phyloP scores from a whole-genome alignment of 2,888 invertebrate species.

The Tyria jacobaeae region DNA sequence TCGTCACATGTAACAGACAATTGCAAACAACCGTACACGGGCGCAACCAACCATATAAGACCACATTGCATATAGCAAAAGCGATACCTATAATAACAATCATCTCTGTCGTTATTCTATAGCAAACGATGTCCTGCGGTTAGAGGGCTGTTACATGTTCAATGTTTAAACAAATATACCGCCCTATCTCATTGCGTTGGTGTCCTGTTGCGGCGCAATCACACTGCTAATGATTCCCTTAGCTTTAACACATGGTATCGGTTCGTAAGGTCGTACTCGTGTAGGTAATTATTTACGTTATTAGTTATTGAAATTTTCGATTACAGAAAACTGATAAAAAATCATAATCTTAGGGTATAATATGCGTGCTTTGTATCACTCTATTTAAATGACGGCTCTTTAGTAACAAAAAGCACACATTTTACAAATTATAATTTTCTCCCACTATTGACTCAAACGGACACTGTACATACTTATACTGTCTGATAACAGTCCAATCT shows the following conservation, averaged over 20 bases:
- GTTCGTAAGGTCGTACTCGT: neutral
- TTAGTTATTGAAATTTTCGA: too few relatives aligned
- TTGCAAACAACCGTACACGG: neutral
- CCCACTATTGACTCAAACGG: too few relatives aligned
- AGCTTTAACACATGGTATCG: constrained; percentile 5
- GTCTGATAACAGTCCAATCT: too few relatives aligned
- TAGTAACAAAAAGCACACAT: too few relatives aligned
- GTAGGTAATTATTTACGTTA: too few relatives aligned
- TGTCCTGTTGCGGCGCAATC: constrained; percentile 56
- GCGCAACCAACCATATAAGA: neutral
- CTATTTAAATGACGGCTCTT: too few relatives aligned
- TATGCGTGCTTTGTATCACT: too few relatives aligned
- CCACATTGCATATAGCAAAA: neutral
- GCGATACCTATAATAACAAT: constrained; percentile 2
- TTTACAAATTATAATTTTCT: too few relatives aligned
- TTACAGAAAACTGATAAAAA: too few relatives aligned
- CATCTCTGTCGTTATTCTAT: constrained; percentile 6
- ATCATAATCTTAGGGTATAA: too few relatives aligned
- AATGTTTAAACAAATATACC: constrained; percentile 62
- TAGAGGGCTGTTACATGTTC: constrained; percentile 64
- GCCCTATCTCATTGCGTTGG: constrained; percentile 54
- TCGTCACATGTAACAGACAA: neutral
- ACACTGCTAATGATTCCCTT: constrained; percentile 41
- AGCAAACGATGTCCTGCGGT: constrained; percentile 36
- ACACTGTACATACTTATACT: too few relatives aligned